Base-by-base conservation (phyloP, 2,113 vertebrate species). In the Deroptyus accipitrinus region DNA sequence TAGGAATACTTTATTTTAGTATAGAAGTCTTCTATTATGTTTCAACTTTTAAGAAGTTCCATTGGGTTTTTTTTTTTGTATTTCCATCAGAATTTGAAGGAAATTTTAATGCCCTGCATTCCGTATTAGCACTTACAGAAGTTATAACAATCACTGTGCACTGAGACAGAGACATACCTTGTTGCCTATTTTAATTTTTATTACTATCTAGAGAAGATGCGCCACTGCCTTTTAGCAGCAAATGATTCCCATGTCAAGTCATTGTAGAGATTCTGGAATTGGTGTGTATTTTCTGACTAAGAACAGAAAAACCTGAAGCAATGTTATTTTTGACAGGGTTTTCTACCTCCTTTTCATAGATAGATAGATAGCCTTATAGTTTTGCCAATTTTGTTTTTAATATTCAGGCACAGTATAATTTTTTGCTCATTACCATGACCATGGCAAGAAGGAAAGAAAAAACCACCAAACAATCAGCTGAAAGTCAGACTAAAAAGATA, bases 1-100 rank as follows among this genome's bases (percentile, higher is more conserved):
- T 96, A 88, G 61, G 49, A 68, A 66, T 76, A 59, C 61, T 82
- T 96, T 77, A 89, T 77, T 96, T 94, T 88, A 83, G 62, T 91
- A 72, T 73, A 64, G 39, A 94, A 66, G 5, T 79, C 17, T 77
- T 78, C 52, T 85, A 80, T 37, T 35, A 54, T 24, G 9, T 80
- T 94, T 92, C 76, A 72, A 41, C 80, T 93, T 77, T 64, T 80
- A 9, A 84, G 75, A 95, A 83, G 37, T 84, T 92, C 20, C 49
- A 17, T 39, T 41, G 19, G 33, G 2, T 11, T 3, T 54, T 54
- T 86, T 86, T 54, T 86, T 86, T 78, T 86, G 3, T 80, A 28
- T 59, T 78, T 83, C 66, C 51, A 74, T 67, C 20, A 48, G 39
- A 84, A 42, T 55, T 68, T 83, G 25, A 24, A 51, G 84, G 31